A percentile compares a stretch with the other conserved stretches of the same genome.
Conservation (phyloP, 2,113 vertebrate genomes). For the Polyodon spathula region DNA sequence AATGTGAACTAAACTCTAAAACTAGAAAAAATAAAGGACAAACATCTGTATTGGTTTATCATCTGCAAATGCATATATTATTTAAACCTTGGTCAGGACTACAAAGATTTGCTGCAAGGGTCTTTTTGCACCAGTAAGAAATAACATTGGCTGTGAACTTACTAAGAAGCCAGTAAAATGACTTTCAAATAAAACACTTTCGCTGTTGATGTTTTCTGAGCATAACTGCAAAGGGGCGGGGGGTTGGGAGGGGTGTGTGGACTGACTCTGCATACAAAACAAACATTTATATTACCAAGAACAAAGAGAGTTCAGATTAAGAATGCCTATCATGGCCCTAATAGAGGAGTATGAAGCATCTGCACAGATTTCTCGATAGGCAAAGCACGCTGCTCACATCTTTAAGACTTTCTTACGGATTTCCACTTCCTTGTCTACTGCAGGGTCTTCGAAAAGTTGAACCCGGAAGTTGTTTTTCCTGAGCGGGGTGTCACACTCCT, state of each 20-base stretch:
- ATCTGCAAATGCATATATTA: no score
- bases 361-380: neutral
- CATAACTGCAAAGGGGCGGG: slow-evolving; percentile 10
- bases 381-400: slow-evolving; percentile 65
- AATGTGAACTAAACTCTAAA: no score
- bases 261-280: slow-evolving; percentile 58
- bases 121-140: no score
- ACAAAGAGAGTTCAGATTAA: slow-evolving; percentile 49
- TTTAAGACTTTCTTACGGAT: slow-evolving; percentile 95
- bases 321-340: no score
- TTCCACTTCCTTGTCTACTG: slow-evolving; percentile 95
- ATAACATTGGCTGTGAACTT: no score
- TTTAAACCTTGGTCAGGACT: no score
- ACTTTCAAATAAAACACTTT: no score
- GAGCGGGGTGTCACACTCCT: slow-evolving; percentile 84
- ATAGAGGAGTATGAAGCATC: slow-evolving; percentile 11
- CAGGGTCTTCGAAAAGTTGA: slow-evolving; percentile 92
- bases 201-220: slow-evolving; percentile 4
- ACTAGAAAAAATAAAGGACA: no score
- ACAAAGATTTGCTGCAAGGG: no score
- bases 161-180: no score
- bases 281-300: slow-evolving; percentile 56
- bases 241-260: slow-evolving; percentile 30
- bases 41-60: no score
- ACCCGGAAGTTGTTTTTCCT: slow-evolving; percentile 92